phyloP scores from a whole-genome alignment of 1,140 invertebrate genomes.

The Tetramorium alpestre region DNA sequence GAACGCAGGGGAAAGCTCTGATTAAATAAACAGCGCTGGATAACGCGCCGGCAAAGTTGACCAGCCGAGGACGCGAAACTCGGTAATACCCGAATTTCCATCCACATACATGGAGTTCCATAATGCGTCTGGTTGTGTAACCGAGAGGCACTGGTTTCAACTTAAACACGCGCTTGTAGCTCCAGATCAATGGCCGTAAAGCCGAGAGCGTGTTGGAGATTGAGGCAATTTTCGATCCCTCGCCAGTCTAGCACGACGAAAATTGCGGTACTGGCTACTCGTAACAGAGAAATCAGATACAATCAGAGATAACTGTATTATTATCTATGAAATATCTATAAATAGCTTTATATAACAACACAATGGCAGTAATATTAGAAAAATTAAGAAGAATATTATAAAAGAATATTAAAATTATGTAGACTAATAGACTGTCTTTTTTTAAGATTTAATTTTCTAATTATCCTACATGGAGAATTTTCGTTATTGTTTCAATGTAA shows the following conservation, averaged over 20 bases:
- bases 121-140: constrained; percentile 51
- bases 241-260: constrained; percentile 5
- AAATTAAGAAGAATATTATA: not conserved
- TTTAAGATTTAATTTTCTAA: not conserved
- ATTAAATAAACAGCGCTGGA: constrained; percentile 46
- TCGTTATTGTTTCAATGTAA: not conserved
- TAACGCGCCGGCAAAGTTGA: constrained; percentile 22
- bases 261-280: not conserved
- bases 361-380: not conserved
- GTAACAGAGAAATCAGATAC: constrained; percentile 2
- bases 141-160: constrained; percentile 41
- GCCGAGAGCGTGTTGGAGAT: constrained; percentile 40
- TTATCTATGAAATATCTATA: not conserved
- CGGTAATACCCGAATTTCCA: constrained; percentile 48
- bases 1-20: not conserved
- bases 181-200: constrained; percentile 50
- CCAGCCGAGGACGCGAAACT: constrained; percentile 38
- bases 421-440: not conserved
- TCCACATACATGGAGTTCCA: constrained; percentile 18
- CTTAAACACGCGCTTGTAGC: constrained; percentile 44
- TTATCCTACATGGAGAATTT: not conserved
- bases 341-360: not conserved
- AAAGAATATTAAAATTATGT: not conserved
- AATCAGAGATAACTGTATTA: not conserved
- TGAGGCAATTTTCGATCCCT: constrained; percentile 48